Evolutionary conservation across 2,113 vertebrate genomes (phyloP).

Genomic region (Aldabrachelys gigantea): DNA sequence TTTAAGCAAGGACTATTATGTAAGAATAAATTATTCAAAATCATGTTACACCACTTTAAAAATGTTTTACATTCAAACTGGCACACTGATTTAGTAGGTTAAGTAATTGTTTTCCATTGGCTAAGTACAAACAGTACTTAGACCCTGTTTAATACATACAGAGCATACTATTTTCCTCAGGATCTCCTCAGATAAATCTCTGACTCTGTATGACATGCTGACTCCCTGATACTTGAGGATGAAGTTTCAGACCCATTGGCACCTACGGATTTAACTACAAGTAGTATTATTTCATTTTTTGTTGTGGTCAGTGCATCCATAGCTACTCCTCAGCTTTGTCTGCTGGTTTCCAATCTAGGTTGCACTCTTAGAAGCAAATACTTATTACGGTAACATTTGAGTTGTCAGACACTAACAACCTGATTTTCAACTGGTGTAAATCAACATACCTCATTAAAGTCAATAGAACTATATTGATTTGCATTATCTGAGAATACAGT

Average conservation of each 20-base stretch:
- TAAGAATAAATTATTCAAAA: neutral
- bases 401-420: neutral
- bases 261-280: neutral
- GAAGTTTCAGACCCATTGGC: neutral
- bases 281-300: neutral
- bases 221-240: neutral
- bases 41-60: neutral
- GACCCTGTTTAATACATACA: neutral
- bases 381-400: neutral
- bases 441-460: neutral
- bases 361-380: constrained; percentile 1
- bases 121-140: neutral
- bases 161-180: neutral
- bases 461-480: neutral
- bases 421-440: neutral
- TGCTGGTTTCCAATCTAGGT: neutral
- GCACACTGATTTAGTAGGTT: neutral
- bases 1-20: neutral
- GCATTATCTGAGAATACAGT: neutral
- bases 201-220: neutral
- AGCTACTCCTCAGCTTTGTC: neutral
- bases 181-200: constrained; percentile 17
- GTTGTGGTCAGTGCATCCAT: neutral
- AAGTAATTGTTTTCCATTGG: neutral
- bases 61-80: neutral